Conservation (phyloP, 2,797 vertebrate genomes). For the Girardinus metallicus region DNA sequence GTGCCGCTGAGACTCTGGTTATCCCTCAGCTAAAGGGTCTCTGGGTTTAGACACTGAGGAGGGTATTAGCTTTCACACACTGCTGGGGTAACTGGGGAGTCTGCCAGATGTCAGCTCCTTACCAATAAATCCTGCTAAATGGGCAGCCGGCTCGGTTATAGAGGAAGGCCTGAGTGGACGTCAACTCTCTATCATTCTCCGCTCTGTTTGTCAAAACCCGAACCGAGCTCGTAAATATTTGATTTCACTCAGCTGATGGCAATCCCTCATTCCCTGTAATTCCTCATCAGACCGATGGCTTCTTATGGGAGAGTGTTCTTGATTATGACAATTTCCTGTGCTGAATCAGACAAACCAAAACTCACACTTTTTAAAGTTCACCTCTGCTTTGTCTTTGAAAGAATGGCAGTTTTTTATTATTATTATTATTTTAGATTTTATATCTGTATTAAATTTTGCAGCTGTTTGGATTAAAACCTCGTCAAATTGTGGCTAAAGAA, state of each 20-base stretch:
- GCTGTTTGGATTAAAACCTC: constrained; percentile 50
- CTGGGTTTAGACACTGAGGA: constrained; percentile 78
- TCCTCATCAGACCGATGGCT: constrained; percentile 49
- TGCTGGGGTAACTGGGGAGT: constrained; percentile 78
- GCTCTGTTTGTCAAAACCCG: constrained; percentile 49
- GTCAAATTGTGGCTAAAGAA: constrained; percentile 32
- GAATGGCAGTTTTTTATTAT: background rate
- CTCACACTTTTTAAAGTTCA: constrained; percentile 11
- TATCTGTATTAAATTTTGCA: constrained; percentile 2
- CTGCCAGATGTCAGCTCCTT: constrained; percentile 81
- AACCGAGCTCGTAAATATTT: constrained; percentile 42
- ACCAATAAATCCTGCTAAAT: constrained; percentile 81
- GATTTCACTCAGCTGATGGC: constrained; percentile 54
- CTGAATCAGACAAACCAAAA: constrained; percentile 58
- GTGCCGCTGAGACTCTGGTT: constrained; percentile 71
- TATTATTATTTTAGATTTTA: background rate
- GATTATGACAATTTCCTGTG: constrained; percentile 59
- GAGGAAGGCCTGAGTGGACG: constrained; percentile 52
- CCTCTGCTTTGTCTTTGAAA: constrained; percentile 22
- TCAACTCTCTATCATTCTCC: constrained; percentile 68
- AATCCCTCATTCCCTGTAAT: constrained; percentile 41
- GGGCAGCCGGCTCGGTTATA: constrained; percentile 67
- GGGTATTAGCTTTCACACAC: constrained; percentile 81
- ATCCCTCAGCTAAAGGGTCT: constrained; percentile 76
- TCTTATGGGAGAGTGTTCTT: constrained; percentile 48